These are phyloP conservation scores for Ficedula albicollis DNA, from an alignment of 2,797 vertebrate genomes.

Conservation along the genomic window DNA sequence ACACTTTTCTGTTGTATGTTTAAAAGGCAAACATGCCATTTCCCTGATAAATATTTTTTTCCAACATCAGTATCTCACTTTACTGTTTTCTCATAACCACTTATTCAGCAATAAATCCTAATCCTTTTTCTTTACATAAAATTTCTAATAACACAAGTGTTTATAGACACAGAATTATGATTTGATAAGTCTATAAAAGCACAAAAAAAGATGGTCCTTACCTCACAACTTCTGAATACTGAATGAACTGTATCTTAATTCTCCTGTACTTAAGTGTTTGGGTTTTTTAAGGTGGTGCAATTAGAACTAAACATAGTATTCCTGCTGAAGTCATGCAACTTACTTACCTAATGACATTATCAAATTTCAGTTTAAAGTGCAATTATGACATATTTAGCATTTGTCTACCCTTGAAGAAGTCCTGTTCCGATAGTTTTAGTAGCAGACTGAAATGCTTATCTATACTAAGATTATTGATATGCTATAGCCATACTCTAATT, in stretches of 20 bases:
- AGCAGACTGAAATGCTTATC: background rate
- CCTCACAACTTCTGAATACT: background rate
- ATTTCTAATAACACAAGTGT: background rate
- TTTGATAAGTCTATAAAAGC: background rate
- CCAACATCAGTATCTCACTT: background rate
- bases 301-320: slow-evolving; percentile 58
- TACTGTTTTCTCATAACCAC: background rate
- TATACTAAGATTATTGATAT: background rate
- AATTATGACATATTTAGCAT: slow-evolving; percentile 56
- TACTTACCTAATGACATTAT: slow-evolving; percentile 60
- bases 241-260: background rate
- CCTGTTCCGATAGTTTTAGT: background rate
- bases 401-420: slow-evolving; percentile 46
- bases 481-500: background rate
- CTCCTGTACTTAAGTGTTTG: background rate
- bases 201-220: slow-evolving; percentile 1
- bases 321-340: slow-evolving; percentile 53
- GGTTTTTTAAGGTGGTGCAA: background rate
- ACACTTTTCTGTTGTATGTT: background rate
- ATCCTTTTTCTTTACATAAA: background rate
- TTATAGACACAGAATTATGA: background rate
- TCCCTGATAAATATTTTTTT: background rate
- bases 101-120: background rate
- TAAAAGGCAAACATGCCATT: background rate
- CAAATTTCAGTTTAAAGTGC: slow-evolving; percentile 51